A percentile compares a stretch with the other conserved stretches of the same genome.
These are phyloP conservation scores for Galleria mellonella DNA, from an alignment of 1,140 invertebrate species.

Conservation along the genomic window DNA sequence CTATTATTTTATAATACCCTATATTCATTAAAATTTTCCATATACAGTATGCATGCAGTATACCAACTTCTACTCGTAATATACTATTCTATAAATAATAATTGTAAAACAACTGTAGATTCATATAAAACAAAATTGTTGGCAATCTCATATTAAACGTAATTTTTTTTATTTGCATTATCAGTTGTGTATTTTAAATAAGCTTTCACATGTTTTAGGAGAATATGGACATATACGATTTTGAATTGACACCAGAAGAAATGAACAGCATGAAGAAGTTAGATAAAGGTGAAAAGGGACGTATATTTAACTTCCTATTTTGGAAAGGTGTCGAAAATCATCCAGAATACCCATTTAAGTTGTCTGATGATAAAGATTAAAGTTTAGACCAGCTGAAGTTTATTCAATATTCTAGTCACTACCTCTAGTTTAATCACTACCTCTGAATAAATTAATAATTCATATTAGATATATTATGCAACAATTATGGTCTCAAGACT, in stretches of 20 bases:
- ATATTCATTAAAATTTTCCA: no score
- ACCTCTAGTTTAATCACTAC: constrained; percentile 3
- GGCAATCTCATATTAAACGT: no score
- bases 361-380: constrained; percentile 6
- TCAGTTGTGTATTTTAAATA: no score
- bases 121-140: no score
- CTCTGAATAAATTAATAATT: constrained; percentile 9
- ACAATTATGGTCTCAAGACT: no score
- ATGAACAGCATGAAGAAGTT: constrained; percentile 72
- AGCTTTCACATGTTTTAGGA: constrained; percentile 57
- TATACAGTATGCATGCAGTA: no score
- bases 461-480: no score
- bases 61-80: no score
- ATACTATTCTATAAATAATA: no score
- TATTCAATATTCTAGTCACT: constrained; percentile 14
- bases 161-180: no score
- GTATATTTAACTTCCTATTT: constrained; percentile 79
- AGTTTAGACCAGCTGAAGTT: constrained; percentile 1
- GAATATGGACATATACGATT: constrained; percentile 80
- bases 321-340: constrained; percentile 77
- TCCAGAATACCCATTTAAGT: constrained; percentile 77
- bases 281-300: constrained; percentile 79
- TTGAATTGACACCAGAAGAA: constrained; percentile 75
- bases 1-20: no score
- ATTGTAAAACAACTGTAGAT: no score